Conservation (phyloP, 2,797 vertebrate species). For the Rousettus madagascariensis region DNA sequence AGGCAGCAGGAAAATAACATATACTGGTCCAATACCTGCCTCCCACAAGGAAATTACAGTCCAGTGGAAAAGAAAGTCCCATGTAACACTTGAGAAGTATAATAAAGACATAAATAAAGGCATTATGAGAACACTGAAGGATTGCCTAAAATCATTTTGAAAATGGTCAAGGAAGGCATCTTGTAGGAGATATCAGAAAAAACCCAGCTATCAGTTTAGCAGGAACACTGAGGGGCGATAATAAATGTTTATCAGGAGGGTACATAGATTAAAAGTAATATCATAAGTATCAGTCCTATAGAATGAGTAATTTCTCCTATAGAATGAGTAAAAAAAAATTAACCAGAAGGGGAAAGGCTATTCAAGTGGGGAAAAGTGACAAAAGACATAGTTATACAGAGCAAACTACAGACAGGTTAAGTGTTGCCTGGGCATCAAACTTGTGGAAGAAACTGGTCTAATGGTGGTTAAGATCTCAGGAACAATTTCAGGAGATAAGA, state of each 20-base stretch:
- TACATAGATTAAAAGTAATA: not conserved
- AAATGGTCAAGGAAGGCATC: not conserved
- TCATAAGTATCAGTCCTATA: not conserved
- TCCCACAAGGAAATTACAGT: not conserved
- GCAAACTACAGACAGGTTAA: not conserved
- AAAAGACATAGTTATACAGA: not conserved
- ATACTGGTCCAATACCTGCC: not conserved
- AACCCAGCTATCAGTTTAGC: not conserved
- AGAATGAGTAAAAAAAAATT: conserved; percentile 5
- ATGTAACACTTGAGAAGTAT: not conserved
- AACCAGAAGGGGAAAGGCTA: not conserved
- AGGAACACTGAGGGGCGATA: not conserved
- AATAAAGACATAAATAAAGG: not conserved
- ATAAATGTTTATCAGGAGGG: not conserved
- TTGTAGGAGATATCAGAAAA: not conserved
- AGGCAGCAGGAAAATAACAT: not conserved
- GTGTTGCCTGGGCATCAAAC: not conserved
- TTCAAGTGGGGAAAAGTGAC: not conserved
- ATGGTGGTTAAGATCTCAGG: not conserved
- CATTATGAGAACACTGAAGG: not conserved
- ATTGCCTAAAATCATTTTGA: not conserved
- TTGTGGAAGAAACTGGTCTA: not conserved
- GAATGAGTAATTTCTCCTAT: not conserved
- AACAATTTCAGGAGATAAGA: not conserved
- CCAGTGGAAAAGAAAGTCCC: not conserved